phyloP scores from a whole-genome alignment of 2,113 vertebrate species.

The Piprites chloris region DNA sequence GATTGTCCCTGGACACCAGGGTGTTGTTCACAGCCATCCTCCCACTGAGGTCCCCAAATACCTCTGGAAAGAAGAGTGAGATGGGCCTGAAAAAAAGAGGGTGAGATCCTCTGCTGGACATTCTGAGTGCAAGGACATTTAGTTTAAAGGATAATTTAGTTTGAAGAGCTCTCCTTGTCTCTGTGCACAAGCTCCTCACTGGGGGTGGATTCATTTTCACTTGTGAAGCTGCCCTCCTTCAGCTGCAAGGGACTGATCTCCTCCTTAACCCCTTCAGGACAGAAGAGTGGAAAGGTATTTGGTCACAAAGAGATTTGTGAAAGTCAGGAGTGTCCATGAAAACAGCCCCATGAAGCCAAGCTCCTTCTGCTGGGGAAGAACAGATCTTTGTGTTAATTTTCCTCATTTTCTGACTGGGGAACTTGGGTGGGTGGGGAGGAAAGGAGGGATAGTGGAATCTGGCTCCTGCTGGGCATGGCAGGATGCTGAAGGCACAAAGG shows the following conservation, averaged over 20 bases:
- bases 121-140: not conserved
- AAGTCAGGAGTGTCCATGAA: not conserved
- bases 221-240: not conserved
- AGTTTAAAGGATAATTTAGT: not conserved
- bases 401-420: not conserved
- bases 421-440: not conserved
- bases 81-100: not conserved
- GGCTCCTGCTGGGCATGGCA: not conserved
- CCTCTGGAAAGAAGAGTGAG: not conserved
- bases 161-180: not conserved
- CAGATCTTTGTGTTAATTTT: not conserved
- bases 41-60: not conserved
- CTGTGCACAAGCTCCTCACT: not conserved
- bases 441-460: not conserved
- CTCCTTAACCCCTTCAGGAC: not conserved
- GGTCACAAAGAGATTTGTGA: not conserved
- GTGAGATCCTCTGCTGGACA: not conserved
- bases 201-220: accelerated
- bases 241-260: not conserved
- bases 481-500: not conserved
- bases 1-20: not conserved
- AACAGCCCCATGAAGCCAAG: not conserved
- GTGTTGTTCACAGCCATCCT: not conserved
- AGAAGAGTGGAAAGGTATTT: not conserved
- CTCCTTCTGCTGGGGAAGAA: not conserved